Base-by-base conservation (phyloP, 2,113 vertebrate species). In the Silurus meridionalis region DNA sequence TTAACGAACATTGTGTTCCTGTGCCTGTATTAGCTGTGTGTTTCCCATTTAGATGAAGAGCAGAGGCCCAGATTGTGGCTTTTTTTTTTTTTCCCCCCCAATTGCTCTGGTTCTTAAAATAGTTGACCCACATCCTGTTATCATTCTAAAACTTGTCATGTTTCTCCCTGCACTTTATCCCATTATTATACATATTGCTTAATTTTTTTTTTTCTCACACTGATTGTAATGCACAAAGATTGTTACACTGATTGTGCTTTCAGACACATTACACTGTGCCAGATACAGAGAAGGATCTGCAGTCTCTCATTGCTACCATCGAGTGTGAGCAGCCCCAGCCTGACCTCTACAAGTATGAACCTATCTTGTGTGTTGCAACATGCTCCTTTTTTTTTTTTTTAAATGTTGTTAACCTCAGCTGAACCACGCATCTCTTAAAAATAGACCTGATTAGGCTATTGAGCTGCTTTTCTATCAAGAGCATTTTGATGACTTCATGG, bases 301-400 rank as follows among this genome's bases (percentile, higher is more conserved):
- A 96, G 83, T 83, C 89, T 89, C 96, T 99, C 91, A 95, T 83
- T 0, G 97, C 97, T 92, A 95, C 96, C 0, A 97, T 99, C 1
- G 98, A 99, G 94, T 99, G 98, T 82, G 98, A 99, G 81, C 97
- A 99, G 92, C 97, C 98, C 0, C 98, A 99, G 87, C 96, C 98
- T 55, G 98, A 99, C 95, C 97, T 99, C 93, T 99, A 99, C 94
- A 99, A 98, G 98, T 99, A 96, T 91, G 96, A 89, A 61, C 88
- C 92, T 85, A 88, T 86, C 69, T 19, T 71, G n/a, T 78, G 66
- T 87, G 77, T 15, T 63, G 53, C 75, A n/a, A 71, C 15, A 25
- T 10, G 17, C 77, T 79, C 1, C 19, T 69, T 48, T 53, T 46
- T 5, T 53, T 63, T 77, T 50, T 52, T 50, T 3, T 15, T 63